Evolutionary conservation across 2,113 vertebrate species (phyloP).

Genomic region (Melanerpes formicivorus): DNA sequence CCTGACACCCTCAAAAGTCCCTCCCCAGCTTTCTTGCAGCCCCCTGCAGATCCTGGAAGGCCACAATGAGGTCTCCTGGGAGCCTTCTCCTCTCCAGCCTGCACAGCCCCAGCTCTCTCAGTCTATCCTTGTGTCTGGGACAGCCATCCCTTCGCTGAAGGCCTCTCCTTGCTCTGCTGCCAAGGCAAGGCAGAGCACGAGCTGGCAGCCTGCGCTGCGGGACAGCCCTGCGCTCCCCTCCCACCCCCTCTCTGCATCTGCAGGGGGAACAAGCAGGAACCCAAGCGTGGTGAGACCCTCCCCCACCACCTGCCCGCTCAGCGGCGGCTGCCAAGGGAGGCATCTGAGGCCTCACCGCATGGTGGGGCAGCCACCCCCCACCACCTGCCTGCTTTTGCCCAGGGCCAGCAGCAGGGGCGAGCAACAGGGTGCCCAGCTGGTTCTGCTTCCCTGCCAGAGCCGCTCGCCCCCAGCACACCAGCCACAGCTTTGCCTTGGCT

Average conservation of each 20-base stretch:
- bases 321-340: fast-evolving
- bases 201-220: fast-evolving
- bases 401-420: not conserved
- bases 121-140: not conserved
- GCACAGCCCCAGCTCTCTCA: too few species aligned
- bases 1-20: too few species aligned
- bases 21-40: too few species aligned
- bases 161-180: not conserved
- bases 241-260: not conserved
- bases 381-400: fast-evolving
- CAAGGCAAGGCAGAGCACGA: not conserved
- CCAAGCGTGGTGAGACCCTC: not conserved
- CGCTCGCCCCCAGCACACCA: fast-evolving
- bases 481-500: not conserved
- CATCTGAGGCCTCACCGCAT: fast-evolving
- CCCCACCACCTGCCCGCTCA: not conserved
- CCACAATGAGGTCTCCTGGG: too few species aligned
- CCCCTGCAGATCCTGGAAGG: too few species aligned
- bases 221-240: not conserved
- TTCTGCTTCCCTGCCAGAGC: not conserved
- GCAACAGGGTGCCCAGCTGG: not conserved
- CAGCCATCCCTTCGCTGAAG: fast-evolving
- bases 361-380: fast-evolving
- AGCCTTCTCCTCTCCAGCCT: too few species aligned
- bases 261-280: not conserved